Conservation (phyloP, 2,797 vertebrate genomes). For the Anas capensis region DNA sequence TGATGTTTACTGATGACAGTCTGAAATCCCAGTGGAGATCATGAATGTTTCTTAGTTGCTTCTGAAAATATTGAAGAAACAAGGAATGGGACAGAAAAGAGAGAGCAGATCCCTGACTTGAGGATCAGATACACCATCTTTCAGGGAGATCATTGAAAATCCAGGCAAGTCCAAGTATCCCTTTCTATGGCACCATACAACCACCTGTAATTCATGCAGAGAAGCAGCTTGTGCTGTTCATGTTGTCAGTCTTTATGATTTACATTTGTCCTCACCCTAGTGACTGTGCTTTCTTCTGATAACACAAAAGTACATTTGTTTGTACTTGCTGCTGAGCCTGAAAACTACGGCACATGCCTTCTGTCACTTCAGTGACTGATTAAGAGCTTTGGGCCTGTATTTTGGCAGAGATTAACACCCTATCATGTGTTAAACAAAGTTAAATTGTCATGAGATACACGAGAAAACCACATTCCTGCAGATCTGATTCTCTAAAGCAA, state of each 20-base stretch:
- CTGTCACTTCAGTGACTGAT: not conserved
- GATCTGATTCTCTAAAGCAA: not conserved
- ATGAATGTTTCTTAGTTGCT: not conserved
- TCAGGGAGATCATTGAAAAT: not conserved
- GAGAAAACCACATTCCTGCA: not conserved
- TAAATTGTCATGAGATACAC: not conserved
- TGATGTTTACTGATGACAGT: not conserved
- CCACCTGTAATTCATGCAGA: not conserved
- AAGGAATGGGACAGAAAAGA: not conserved
- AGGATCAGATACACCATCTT: not conserved
- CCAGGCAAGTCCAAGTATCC: not conserved
- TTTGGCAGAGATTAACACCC: not conserved
- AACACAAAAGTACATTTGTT: not conserved
- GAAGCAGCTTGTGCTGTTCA: not conserved
- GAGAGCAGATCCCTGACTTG: rapidly evolving
- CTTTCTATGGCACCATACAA: not conserved
- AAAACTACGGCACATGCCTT: not conserved
- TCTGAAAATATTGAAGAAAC: not conserved
- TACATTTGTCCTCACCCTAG: rapidly evolving
- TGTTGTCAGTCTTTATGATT: not conserved
- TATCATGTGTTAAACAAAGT: not conserved
- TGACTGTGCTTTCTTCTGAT: not conserved
- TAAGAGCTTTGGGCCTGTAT: not conserved
- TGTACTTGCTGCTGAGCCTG: not conserved
- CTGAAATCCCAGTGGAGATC: not conserved